Base-by-base conservation (phyloP, 2,797 vertebrate species). In the Tragelaphus eurycerus region DNA sequence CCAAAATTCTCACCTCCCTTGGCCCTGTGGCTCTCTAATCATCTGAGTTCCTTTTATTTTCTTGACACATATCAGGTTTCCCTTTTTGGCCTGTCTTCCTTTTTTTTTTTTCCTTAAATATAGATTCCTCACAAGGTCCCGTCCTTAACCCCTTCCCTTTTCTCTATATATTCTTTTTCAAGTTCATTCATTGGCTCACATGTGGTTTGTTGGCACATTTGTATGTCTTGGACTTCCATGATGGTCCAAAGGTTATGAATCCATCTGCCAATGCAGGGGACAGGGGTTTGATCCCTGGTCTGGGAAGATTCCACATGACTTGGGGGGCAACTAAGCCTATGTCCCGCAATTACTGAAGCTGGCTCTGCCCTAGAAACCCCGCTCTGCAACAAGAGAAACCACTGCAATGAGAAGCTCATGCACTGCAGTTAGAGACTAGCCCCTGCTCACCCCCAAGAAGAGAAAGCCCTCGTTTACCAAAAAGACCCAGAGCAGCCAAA, bases 61-160 rank as follows among this genome's bases (percentile, higher is more conserved):
- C n/a, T 79, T 62, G 15, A 87, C 7, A 86, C 23, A 16, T 82
- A 10, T 55, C 55, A 43, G 14, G 3, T 78, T 83, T 81, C 17
- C 4, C 43, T 82, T 79, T 62, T 59, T 86, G n/a, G 7, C 16
- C 54, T 81, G 7, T 15, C 55, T 88, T 78, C 14, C 25, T 83
- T 38, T 84, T 96, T 79, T 96, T 79, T 81, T 91, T 48, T 46
- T 10, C 12, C 55, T 93, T 95, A 89, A 91, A 52, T 81, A 57
- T 29, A 67, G 64, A n/a, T 90, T 87, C 21, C 2, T 17, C 16
- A 29, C 25, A 52, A 55, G 48, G 13, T 52, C 31, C n/a, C 23
- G 12, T 81, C 17, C 13, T 85, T 90, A 93, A 52, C 0, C 34
- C 19, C 9, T 52, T 96, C 7, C 25, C 7, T 89, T 91, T 34